These are phyloP conservation scores for Anguilla japonica DNA, from an alignment of 2,113 vertebrate species.

Conservation along the genomic window DNA sequence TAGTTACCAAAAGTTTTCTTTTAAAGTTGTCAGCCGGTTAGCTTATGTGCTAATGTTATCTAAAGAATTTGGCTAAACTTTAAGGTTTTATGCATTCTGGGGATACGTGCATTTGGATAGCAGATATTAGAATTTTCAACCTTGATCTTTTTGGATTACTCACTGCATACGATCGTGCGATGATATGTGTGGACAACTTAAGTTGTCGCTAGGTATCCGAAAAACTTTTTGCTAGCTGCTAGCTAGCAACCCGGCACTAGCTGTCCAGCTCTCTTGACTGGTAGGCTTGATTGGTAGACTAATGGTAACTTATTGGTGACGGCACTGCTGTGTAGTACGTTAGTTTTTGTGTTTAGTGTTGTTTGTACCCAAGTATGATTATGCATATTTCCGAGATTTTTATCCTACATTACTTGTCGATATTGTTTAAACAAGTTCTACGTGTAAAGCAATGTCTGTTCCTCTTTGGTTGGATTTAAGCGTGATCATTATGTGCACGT, in stretches of 20 bases:
- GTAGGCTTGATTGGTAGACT: conserved; percentile 53
- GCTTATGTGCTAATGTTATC: background rate
- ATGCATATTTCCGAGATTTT: too few relatives aligned
- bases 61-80: background rate
- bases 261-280: conserved; percentile 17
- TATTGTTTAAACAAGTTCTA: too few relatives aligned
- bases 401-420: too few relatives aligned
- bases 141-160: background rate
- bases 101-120: background rate
- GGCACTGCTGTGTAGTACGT: background rate
- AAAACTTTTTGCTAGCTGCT: conserved; percentile 2
- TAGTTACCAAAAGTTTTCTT: conserved; percentile 59
- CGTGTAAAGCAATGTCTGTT: too few relatives aligned
- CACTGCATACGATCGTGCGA: background rate
- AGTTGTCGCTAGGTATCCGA: background rate
- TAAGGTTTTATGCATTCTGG: background rate
- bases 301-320: conserved; percentile 43
- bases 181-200: background rate
- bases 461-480: too few relatives aligned
- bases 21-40: background rate
- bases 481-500: too few relatives aligned
- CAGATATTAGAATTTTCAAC: background rate
- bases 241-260: background rate
- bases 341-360: too few relatives aligned
- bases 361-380: too few relatives aligned